Evolutionary conservation across 2,113 vertebrate genomes (phyloP).

Genomic region (Zonotrichia leucophrys): DNA sequence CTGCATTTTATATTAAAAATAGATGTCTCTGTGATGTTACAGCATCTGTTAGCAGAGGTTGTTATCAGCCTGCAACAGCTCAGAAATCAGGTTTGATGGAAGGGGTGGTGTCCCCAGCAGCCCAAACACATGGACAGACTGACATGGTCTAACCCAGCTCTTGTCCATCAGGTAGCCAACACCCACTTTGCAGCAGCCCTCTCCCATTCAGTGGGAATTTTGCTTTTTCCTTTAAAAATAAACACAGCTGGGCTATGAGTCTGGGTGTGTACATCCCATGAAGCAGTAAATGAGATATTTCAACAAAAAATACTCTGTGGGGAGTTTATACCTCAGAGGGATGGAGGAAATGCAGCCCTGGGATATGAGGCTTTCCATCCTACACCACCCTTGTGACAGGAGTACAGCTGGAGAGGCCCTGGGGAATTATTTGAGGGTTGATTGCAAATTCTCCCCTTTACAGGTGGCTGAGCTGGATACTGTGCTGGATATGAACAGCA

Average conservation of each 20-base stretch:
- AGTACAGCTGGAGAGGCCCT: not conserved
- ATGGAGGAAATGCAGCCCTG: not conserved
- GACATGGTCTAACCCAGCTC: not conserved
- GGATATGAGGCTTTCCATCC: not conserved
- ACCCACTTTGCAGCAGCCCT: not conserved
- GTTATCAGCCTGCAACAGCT: not conserved
- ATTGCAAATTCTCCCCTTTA: not conserved
- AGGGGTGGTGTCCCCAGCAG: not conserved
- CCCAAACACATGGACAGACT: not conserved
- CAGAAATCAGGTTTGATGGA: not conserved
- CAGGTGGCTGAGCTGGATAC: not conserved
- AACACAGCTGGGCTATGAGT: not conserved
- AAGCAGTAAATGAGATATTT: not conserved
- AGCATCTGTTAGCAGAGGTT: not conserved
- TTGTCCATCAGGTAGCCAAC: not conserved
- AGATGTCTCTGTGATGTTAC: not conserved
- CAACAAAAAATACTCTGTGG: not conserved
- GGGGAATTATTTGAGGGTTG: not conserved
- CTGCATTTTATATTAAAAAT: slow-evolving; percentile 3
- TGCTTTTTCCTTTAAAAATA: not conserved
- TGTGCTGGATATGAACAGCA: not conserved
- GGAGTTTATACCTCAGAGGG: not conserved
- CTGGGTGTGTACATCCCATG: not conserved
- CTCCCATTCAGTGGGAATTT: not conserved
- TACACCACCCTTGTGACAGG: not conserved